Conservation (phyloP, 2,113 vertebrate genomes). For the Cyphomyrus plagiostoma region DNA sequence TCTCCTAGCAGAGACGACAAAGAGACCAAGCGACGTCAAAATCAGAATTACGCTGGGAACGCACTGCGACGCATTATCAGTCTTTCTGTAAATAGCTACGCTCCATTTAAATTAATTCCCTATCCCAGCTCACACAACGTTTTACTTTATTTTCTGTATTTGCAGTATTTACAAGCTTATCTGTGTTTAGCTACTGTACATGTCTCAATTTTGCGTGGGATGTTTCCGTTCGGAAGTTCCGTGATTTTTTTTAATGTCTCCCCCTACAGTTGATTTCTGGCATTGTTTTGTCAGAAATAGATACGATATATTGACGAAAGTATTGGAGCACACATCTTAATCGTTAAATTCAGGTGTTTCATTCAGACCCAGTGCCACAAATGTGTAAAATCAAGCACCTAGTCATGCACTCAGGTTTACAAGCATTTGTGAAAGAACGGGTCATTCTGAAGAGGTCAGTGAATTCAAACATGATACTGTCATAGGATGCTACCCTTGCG, state of each 20-base stretch:
- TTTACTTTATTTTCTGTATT: background rate
- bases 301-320: too few relatives aligned
- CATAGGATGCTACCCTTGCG: too few relatives aligned
- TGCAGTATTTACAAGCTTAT: background rate
- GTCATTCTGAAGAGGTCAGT: too few relatives aligned
- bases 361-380: background rate
- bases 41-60: background rate
- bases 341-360: background rate
- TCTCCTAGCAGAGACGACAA: background rate
- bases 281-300: too few relatives aligned
- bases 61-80: background rate
- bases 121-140: background rate
- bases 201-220: background rate
- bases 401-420: too few relatives aligned
- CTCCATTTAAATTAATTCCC: background rate
- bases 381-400: background rate
- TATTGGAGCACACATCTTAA: background rate
- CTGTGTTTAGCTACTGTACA: background rate
- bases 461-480: too few relatives aligned
- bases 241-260: background rate
- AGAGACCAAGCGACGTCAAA: background rate
- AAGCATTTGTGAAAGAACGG: too few relatives aligned
- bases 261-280: background rate
- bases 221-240: background rate
- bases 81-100: background rate